Percentiles rank a stretch among this genome's conserved stretches.
Evolutionary conservation across 2,797 vertebrate species (phyloP).

Genomic region (Tympanoctomys barrerae): DNA sequence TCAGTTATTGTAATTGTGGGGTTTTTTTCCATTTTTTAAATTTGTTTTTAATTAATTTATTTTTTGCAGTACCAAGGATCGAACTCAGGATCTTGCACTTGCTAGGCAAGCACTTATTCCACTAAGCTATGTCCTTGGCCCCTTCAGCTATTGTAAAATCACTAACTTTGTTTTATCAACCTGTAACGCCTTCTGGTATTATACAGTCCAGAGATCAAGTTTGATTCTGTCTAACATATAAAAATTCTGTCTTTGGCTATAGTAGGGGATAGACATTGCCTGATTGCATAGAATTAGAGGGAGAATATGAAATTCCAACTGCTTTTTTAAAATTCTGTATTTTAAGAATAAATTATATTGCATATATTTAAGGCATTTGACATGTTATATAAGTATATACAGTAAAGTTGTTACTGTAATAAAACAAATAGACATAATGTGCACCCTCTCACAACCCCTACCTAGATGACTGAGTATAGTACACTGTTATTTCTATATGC

Average conservation of each 20-base stretch:
- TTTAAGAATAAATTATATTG: background rate
- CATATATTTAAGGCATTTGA: background rate
- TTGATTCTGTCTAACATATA: background rate
- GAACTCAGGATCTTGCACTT: too few species aligned
- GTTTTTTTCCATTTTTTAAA: too few species aligned
- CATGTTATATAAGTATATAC: background rate
- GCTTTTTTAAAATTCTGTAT: background rate
- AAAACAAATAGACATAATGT: background rate
- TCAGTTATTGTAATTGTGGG: background rate
- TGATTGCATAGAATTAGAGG: background rate
- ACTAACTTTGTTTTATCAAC: background rate
- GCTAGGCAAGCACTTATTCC: too few species aligned
- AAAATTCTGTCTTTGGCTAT: background rate
- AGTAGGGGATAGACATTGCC: background rate
- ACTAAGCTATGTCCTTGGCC: too few species aligned
- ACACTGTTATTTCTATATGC: background rate
- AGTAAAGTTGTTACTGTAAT: background rate
- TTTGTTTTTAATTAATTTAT: too few species aligned
- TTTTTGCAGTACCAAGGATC: too few species aligned
- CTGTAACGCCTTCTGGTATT: background rate
- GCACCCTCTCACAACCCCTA: background rate
- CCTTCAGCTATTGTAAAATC: background rate
- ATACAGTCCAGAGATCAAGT: background rate
- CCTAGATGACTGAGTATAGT: background rate
- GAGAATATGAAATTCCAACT: constrained; percentile 12